Percentiles rank a stretch among this genome's conserved stretches.
Evolutionary conservation across 2,888 invertebrate genomes (phyloP).

Genomic region (Rhagium mordax): DNA sequence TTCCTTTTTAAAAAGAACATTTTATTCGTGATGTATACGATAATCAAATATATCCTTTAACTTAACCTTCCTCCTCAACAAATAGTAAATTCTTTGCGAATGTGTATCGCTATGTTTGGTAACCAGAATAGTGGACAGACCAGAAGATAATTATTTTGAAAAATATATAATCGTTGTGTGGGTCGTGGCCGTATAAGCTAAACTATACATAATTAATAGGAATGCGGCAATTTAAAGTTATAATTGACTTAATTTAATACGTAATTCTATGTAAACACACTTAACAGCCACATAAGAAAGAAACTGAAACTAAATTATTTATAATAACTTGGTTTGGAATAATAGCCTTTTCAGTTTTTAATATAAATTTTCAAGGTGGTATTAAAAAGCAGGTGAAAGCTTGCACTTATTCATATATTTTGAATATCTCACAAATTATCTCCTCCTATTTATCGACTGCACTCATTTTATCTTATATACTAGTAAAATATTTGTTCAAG

Average conservation of each 20-base stretch:
- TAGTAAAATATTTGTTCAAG: too few species aligned
- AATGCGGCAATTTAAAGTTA: slow-evolving; percentile 12
- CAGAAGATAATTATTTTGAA: background rate
- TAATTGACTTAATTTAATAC: background rate
- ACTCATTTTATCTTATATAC: too few species aligned
- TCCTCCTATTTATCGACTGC: too few species aligned
- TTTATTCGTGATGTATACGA: background rate
- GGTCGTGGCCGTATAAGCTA: slow-evolving; percentile 28
- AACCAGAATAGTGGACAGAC: background rate
- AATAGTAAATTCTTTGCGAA: background rate
- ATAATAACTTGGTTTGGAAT: background rate
- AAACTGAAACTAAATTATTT: background rate
- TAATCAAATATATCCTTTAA: background rate
- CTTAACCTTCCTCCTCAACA: background rate
- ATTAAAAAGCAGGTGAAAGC: background rate
- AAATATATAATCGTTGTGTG: slow-evolving; percentile 18
- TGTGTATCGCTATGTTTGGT: slow-evolving; percentile 24
- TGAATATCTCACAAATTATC: too few species aligned
- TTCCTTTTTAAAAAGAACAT: too few species aligned
- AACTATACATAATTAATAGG: slow-evolving; percentile 16
- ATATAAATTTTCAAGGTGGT: background rate
- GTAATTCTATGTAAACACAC: background rate
- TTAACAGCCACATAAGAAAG: background rate
- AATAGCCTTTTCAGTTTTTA: too few species aligned
- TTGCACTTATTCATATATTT: background rate